Base-by-base conservation (phyloP, 2,113 vertebrate species). In the Vimba vimba region DNA sequence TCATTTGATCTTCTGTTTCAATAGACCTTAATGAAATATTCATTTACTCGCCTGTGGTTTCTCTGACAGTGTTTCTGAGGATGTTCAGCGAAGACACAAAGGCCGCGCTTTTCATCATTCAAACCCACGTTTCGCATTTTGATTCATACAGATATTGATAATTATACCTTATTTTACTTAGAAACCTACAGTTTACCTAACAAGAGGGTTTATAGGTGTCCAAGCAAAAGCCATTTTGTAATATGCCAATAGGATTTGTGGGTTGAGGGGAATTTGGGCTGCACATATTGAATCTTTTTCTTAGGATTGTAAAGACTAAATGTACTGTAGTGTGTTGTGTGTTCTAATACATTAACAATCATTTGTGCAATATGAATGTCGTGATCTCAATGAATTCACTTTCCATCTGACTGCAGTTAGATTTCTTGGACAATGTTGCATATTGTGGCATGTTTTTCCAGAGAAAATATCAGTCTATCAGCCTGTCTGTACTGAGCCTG, bases 11-110 rank as follows among this genome's bases (percentile, higher is more conserved):
- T 94, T 93, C 91, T 93, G 90, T 90, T 90, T 95, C 94, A 95
- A 94, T 93, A 91, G 94, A 91, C 91, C 92, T 92, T 93, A 93
- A 95, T 95, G 94, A 95, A 95, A 94, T 94, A 94, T 95, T 94
- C 92, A 95, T 95, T 94, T 92, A 95, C 92, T 93, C 91, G 91
- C 93, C 92, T 91, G 91, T 93, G 92, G 92, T 92, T 93, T 94
- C 91, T 92, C 91, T 89, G 43, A 90, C 91, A 91, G 90, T 86
- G 91, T 93, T 93, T 93, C 93, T 93, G 91, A 82, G 91, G 91
- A 92, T 94, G 92, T 92, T 91, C 90, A 92, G 86, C 90, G 87
- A 86, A 90, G 90, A 94, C 89, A 95, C 93, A 95, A 95, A 95
- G 92, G 91, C 89, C 92, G 89, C 91, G 92, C 92, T 92, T 94